Evolutionary conservation across 2,888 invertebrate species (phyloP).

Genomic region (Nasonia oneida): DNA sequence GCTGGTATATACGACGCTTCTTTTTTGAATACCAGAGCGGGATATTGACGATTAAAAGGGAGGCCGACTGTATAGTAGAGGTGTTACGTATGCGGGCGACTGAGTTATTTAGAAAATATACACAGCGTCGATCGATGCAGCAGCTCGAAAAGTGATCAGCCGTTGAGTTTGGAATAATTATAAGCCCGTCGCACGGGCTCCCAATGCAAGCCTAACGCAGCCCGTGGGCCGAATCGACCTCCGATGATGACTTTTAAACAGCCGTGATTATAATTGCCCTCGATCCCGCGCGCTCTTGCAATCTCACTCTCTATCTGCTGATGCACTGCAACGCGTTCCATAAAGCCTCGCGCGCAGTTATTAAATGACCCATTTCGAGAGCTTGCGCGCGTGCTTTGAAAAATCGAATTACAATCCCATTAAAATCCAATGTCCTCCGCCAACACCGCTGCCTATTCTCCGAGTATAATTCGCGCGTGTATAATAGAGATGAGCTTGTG

Average conservation of each 20-base stretch:
- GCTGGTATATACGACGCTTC: not conserved
- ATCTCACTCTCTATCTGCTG: not conserved
- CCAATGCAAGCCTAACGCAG: not conserved
- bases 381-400: not conserved
- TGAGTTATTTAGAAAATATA: no score
- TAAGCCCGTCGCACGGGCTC: not conserved
- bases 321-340: not conserved
- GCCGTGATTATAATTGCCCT: conserved; percentile 37
- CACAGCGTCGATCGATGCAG: not conserved
- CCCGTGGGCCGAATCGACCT: conserved; percentile 10
- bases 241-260: conserved; percentile 32
- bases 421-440: not conserved
- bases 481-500: not conserved
- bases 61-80: not conserved
- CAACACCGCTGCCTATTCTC: not conserved
- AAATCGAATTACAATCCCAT: conserved; percentile 23
- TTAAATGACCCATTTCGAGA: conserved; percentile 35
- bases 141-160: not conserved
- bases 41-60: conserved; percentile 2
- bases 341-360: not conserved
- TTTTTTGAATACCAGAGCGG: conserved; percentile 15
- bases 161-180: conserved; percentile 8
- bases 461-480: not conserved
- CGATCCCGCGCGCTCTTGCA: conserved; percentile 24
- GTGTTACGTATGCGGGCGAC: not conserved